A percentile compares a stretch with the other conserved stretches of the same genome.
These are phyloP conservation scores for Dromas ardeola DNA, from an alignment of 2,113 vertebrate genomes.

Conservation along the genomic window DNA sequence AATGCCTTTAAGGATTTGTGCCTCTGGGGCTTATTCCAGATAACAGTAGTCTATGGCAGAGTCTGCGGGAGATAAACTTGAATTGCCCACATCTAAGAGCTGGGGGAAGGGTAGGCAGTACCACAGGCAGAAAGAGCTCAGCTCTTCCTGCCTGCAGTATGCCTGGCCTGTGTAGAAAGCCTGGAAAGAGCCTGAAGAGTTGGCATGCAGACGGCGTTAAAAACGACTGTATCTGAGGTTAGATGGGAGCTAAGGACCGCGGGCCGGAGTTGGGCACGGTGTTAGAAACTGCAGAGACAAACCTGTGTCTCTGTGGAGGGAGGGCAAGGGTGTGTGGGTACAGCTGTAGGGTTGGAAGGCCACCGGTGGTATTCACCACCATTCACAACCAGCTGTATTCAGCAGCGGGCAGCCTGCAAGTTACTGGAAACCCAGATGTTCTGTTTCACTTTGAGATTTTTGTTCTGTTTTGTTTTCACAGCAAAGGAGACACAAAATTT, in stretches of 20 bases:
- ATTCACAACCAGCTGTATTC: background rate
- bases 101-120: conserved; percentile 33
- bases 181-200: background rate
- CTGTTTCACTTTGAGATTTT: background rate
- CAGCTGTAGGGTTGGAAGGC: background rate
- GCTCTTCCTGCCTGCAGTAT: background rate
- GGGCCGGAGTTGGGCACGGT: rapidly evolving
- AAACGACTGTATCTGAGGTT: background rate
- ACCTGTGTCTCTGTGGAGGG: background rate
- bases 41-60: conserved; percentile 38
- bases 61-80: conserved; percentile 55
- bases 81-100: conserved; percentile 42
- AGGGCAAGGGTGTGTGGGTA: no score
- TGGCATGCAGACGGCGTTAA: background rate
- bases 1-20: conserved; percentile 57
- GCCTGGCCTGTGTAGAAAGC: background rate
- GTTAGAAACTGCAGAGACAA: background rate
- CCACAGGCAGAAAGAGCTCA: background rate
- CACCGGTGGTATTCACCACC: background rate
- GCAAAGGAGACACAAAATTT: background rate
- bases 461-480: background rate
- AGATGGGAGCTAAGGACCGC: background rate
- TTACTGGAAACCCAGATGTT: background rate
- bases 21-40: conserved; percentile 41
- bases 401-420: background rate